These are phyloP conservation scores for Darevskia mixta DNA, from an alignment of 2,797 vertebrate species.

Conservation along the genomic window DNA sequence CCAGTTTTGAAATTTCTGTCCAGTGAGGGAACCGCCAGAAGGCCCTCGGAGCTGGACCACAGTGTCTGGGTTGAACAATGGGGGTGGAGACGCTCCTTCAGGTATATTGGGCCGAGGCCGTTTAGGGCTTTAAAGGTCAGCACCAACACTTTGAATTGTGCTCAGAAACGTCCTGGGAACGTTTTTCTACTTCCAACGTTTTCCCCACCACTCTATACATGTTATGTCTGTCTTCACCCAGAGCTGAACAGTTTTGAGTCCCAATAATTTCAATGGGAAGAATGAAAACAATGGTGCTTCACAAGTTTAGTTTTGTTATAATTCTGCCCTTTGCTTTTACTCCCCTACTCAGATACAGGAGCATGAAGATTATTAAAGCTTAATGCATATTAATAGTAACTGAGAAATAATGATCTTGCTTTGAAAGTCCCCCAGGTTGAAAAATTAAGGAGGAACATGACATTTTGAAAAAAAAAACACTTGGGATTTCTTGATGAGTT, in stretches of 20 bases:
- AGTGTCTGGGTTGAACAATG: too few relatives aligned
- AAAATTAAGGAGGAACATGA: background rate
- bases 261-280: background rate
- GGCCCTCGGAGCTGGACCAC: too few relatives aligned
- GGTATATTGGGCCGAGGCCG: too few relatives aligned
- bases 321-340: background rate
- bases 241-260: background rate
- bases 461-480: conserved; percentile 61
- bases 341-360: background rate
- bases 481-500: conserved; percentile 43
- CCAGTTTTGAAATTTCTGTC: too few relatives aligned
- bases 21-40: too few relatives aligned
- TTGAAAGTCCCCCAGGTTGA: background rate
- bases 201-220: background rate
- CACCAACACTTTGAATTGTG: too few relatives aligned
- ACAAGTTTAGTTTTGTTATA: background rate
- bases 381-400: background rate
- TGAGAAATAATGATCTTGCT: background rate
- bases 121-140: too few relatives aligned
- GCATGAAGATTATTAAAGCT: background rate
- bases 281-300: background rate
- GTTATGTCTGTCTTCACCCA: background rate
- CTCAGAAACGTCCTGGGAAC: too few relatives aligned
- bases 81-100: too few relatives aligned
- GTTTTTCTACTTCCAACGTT: background rate